Evolutionary conservation across 2,113 vertebrate species (phyloP).

Genomic region (Cettia cetti): DNA sequence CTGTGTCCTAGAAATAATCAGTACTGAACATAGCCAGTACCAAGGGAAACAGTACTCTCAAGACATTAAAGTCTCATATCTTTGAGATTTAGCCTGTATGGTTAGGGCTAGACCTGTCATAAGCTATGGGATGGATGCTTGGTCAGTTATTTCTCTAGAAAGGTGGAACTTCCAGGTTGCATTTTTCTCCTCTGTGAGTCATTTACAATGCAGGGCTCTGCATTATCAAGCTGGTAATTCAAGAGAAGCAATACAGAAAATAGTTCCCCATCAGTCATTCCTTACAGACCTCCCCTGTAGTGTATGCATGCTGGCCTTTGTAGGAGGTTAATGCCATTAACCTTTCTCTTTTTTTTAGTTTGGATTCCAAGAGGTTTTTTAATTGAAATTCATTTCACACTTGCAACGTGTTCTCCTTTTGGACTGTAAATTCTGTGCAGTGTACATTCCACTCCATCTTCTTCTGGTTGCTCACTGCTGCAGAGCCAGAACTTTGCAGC

Average conservation of each 20-base stretch:
- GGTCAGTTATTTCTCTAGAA: not conserved
- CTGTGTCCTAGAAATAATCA: not conserved
- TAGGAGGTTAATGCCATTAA: conserved; percentile 18
- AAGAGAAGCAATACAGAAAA: not conserved
- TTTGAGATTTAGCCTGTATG: not conserved
- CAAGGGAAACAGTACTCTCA: not conserved
- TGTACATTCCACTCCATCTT: conserved; percentile 25
- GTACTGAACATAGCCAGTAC: not conserved
- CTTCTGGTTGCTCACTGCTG: not conserved
- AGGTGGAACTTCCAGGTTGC: not conserved
- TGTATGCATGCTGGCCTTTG: not conserved
- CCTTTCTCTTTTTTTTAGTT: conserved; percentile 11
- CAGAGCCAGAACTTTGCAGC: conserved; percentile 34
- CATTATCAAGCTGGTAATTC: not conserved
- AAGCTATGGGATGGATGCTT: not conserved
- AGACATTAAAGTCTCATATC: not conserved
- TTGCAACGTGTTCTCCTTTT: not conserved
- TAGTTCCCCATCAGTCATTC: conserved; percentile 27
- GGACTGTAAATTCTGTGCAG: conserved; percentile 1
- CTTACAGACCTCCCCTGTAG: not conserved
- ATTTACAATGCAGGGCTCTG: not conserved
- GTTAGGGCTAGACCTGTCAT: not conserved
- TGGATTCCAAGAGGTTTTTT: not conserved
- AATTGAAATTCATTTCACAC: conserved; percentile 34
- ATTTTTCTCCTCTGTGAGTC: not conserved